These are phyloP conservation scores for Sminthurinus signatus DNA, from an alignment of 1,140 invertebrate species.

Conservation along the genomic window DNA sequence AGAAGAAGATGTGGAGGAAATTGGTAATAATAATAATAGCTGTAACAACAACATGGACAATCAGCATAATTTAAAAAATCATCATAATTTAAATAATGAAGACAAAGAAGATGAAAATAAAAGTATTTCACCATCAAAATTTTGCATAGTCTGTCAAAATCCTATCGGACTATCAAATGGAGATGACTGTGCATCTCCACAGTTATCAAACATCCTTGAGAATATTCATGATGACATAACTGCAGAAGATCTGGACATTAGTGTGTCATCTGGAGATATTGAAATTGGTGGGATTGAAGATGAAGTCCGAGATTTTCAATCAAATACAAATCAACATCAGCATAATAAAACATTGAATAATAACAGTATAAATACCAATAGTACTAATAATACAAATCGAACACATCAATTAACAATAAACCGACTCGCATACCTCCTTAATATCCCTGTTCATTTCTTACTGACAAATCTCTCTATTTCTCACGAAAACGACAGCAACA, in stretches of 20 bases:
- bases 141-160: constrained; percentile 27
- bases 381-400: no score
- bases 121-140: constrained; percentile 21
- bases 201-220: constrained; percentile 27
- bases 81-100: not conserved
- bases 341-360: no score
- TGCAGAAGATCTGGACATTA: constrained; percentile 31
- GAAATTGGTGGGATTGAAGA: constrained; percentile 39
- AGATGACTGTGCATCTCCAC: constrained; percentile 25
- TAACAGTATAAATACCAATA: no score
- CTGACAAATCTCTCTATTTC: not conserved
- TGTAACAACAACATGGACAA: constrained; percentile 1
- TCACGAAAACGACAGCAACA: not conserved
- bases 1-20: not conserved
- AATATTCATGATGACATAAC: constrained; percentile 33
- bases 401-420: constrained; percentile 7
- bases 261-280: constrained; percentile 32
- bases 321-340: no score
- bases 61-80: no score
- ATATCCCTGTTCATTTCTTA: not conserved
- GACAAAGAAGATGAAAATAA: no score
- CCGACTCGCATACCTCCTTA: constrained; percentile 10
- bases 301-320: constrained; percentile 23
- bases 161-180: no score
- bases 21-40: not conserved